These are phyloP conservation scores for Mamestra brassicae DNA, from an alignment of 2,888 invertebrate species.

Conservation along the genomic window DNA sequence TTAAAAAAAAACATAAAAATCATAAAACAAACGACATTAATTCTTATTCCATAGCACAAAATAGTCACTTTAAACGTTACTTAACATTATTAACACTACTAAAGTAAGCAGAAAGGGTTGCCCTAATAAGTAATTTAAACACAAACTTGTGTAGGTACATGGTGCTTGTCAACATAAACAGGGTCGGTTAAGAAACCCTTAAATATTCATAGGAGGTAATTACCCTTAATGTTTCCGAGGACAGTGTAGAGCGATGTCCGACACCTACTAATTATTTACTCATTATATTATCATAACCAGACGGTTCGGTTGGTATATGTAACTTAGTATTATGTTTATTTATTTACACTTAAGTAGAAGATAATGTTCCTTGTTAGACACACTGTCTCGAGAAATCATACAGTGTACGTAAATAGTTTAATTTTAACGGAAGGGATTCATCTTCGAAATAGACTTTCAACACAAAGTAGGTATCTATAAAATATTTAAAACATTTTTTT, in stretches of 20 bases:
- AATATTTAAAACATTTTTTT: too few species aligned
- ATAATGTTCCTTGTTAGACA: too few species aligned
- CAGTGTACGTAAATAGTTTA: too few species aligned
- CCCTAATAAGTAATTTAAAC: slow-evolving; percentile 26
- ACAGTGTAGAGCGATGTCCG: not conserved
- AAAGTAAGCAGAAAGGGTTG: slow-evolving; percentile 30
- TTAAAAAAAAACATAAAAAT: too few species aligned
- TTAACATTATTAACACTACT: not conserved
- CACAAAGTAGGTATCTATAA: too few species aligned
- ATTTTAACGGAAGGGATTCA: too few species aligned
- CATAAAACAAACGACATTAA: not conserved
- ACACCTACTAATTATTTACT: slow-evolving; percentile 38
- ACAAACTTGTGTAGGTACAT: slow-evolving; percentile 29
- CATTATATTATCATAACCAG: slow-evolving; percentile 30
- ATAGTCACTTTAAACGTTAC: not conserved
- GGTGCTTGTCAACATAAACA: slow-evolving; percentile 23
- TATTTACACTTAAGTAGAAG: not conserved
- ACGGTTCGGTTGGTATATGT: slow-evolving; percentile 4
- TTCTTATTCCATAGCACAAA: not conserved
- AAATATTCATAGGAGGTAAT: slow-evolving; percentile 47
- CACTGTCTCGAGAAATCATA: too few species aligned
- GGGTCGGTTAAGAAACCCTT: slow-evolving; percentile 26
- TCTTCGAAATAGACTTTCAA: too few species aligned
- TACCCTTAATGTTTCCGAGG: slow-evolving; percentile 36
- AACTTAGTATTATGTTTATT: too few species aligned